These are phyloP conservation scores for Podarcis raffonei DNA, from an alignment of 2,113 vertebrate species.

Conservation along the genomic window DNA sequence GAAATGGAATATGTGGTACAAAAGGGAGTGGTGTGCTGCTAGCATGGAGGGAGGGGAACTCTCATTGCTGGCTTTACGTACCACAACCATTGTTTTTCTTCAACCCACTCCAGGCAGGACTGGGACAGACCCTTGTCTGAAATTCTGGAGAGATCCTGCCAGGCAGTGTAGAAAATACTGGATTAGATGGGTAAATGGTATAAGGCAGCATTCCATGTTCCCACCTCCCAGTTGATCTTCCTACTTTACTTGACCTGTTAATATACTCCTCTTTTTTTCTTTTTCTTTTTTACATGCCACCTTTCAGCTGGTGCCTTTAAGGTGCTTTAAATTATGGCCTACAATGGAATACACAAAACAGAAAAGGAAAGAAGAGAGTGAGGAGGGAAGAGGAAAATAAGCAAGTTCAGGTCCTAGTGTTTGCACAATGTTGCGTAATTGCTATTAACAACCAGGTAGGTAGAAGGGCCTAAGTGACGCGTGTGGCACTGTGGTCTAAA, in stretches of 20 bases:
- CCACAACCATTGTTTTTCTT: background rate
- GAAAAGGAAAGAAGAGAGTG: background rate
- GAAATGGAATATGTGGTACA: too few species aligned
- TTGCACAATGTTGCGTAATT: background rate
- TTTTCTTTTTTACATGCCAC: too few species aligned
- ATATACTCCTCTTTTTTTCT: background rate
- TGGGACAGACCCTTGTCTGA: too few species aligned
- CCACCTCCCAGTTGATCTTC: background rate
- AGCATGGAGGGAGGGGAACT: background rate
- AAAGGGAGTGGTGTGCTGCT: background rate
- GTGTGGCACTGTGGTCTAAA: too few species aligned
- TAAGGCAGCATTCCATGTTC: too few species aligned
- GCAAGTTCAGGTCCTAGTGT: background rate
- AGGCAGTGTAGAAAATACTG: too few species aligned
- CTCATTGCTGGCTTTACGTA: background rate
- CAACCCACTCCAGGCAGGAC: background rate
- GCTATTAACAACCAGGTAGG: background rate
- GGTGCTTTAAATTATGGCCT: background rate
- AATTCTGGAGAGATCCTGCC: too few species aligned
- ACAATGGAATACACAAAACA: background rate
- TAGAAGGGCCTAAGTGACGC: too few species aligned
- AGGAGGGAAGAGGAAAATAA: background rate
- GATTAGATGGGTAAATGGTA: too few species aligned
- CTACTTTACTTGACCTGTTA: background rate
- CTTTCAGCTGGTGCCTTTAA: background rate